Conservation (phyloP, 2,888 invertebrate genomes). For the Drosophila limbata region DNA sequence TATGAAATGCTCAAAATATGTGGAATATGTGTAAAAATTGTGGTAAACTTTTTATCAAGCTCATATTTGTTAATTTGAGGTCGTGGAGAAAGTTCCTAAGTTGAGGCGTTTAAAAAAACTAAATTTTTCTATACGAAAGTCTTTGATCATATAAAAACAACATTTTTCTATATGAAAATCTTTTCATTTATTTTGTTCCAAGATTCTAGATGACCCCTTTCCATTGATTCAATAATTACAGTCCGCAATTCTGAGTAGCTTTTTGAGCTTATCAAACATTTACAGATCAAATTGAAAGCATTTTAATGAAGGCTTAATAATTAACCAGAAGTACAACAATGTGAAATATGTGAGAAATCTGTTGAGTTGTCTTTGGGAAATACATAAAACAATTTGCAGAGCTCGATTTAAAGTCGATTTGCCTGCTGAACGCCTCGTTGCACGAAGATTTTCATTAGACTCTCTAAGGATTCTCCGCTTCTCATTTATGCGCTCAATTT, state of each 20-base stretch:
- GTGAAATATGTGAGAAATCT: conserved; percentile 8
- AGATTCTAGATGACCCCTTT: not conserved
- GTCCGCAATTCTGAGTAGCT: not conserved
- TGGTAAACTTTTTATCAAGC: not conserved
- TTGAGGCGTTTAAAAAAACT: no score
- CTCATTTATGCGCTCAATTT: conserved; percentile 70
- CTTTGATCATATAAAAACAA: no score
- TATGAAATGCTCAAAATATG: not conserved
- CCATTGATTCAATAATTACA: not conserved
- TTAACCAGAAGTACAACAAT: conserved; percentile 6
- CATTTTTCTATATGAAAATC: no score
- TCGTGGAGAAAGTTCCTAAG: not conserved
- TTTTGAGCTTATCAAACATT: conserved; percentile 7
- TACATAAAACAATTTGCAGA: conserved; percentile 43
- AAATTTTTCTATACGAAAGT: no score
- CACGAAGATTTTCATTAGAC: conserved; percentile 24
- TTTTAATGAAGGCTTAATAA: conserved; percentile 19
- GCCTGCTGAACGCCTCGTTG: conserved; percentile 16
- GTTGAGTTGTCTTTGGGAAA: not conserved
- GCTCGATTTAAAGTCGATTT: conserved; percentile 43
- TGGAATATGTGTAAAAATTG: not conserved
- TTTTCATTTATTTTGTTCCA: no score
- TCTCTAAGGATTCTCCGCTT: conserved; percentile 14
- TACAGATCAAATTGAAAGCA: conserved; percentile 13
- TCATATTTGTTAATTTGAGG: not conserved